Evolutionary conservation across 2,113 vertebrate species (phyloP).

Genomic region (Lipophrys pholis): DNA sequence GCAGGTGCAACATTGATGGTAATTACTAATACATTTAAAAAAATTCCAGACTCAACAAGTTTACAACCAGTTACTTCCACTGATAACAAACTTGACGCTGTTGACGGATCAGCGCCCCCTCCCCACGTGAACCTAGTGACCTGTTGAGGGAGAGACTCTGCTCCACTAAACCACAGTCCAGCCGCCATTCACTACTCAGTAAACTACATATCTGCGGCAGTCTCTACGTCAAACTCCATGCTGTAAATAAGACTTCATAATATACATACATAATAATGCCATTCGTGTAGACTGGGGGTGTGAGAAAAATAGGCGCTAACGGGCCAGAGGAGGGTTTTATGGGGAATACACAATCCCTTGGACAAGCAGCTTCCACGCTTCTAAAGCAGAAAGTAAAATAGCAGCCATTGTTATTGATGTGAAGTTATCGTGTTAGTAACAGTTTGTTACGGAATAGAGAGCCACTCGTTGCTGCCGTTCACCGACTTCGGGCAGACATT

Average conservation of each 20-base stretch:
- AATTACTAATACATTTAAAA: no score
- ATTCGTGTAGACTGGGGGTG: no score
- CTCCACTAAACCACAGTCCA: no score
- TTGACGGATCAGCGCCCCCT: slow-evolving; percentile 6
- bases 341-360: no score
- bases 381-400: neutral
- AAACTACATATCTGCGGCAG: no score
- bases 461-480: neutral
- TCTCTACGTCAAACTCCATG: no score
- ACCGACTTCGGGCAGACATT: slow-evolving; percentile 26
- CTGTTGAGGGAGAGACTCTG: neutral
- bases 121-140: slow-evolving; percentile 54
- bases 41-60: neutral
- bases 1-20: no score
- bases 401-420: neutral
- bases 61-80: neutral
- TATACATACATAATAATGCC: no score
- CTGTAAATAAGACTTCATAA: no score
- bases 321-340: no score
- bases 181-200: no score
- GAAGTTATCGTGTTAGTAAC: neutral
- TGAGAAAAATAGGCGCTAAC: no score
- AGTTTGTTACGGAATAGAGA: neutral
- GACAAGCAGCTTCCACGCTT: neutral
- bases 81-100: slow-evolving; percentile 41